Conservation (phyloP, 2,113 vertebrate genomes). For the Psammodynastes pulverulentus region DNA sequence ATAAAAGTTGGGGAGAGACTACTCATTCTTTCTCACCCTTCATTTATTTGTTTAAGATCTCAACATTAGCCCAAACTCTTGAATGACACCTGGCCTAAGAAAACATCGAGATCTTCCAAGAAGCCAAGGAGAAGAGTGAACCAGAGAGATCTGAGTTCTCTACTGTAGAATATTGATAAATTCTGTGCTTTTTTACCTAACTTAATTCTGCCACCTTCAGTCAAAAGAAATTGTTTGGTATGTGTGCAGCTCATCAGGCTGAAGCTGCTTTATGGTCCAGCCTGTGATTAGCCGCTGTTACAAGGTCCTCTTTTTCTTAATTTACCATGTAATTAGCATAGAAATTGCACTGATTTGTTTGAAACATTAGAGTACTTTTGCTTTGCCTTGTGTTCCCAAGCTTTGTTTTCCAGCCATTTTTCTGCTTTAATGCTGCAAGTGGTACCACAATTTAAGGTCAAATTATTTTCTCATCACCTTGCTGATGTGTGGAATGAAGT, state of each 20-base stretch:
- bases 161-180: constrained; percentile 42
- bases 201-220: constrained; percentile 72
- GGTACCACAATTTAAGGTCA: constrained; percentile 31
- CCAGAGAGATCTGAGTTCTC: background rate
- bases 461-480: constrained; percentile 32
- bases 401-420: background rate
- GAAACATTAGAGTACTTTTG: background rate
- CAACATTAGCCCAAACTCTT: background rate
- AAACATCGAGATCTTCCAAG: background rate
- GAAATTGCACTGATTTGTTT: background rate
- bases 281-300: constrained; percentile 64
- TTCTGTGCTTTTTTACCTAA: constrained; percentile 55
- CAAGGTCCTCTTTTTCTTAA: constrained; percentile 9
- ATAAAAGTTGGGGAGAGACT: background rate
- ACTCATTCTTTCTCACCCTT: background rate
- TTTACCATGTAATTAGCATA: background rate
- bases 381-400: background rate
- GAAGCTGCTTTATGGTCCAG: constrained; percentile 61
- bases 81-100: background rate
- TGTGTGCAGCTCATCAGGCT: constrained; percentile 65
- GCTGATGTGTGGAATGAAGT: constrained; percentile 27
- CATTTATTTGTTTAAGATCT: background rate
- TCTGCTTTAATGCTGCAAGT: constrained; percentile 19
- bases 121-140: background rate
- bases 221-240: constrained; percentile 71